phyloP scores from a whole-genome alignment of 2,888 invertebrate genomes.

The Brachyopa scutellaris region DNA sequence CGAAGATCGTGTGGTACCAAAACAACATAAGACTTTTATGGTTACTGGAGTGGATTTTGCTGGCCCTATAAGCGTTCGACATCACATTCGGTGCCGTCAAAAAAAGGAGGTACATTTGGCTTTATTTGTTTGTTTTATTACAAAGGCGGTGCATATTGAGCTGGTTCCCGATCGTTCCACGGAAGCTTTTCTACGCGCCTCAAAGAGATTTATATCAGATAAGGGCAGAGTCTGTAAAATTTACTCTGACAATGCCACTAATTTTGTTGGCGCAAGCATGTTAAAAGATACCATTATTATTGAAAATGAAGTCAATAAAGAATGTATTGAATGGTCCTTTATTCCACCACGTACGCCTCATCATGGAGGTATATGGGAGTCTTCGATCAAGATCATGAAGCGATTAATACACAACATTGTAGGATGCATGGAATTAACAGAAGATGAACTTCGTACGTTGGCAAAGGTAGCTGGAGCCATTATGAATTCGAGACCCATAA shows the following conservation, averaged over 20 bases:
- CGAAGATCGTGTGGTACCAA: constrained; percentile 41
- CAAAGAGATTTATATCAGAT: constrained; percentile 49
- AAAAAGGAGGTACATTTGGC: constrained; percentile 22
- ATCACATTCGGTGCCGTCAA: background rate
- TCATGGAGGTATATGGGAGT: background rate
- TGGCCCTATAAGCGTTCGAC: constrained; percentile 14
- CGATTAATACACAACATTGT: background rate
- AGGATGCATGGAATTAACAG: background rate
- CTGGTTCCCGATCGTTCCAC: constrained; percentile 41
- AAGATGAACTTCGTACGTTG: background rate
- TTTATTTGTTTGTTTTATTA: constrained; percentile 48
- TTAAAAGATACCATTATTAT: background rate
- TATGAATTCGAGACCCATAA: constrained; percentile 19
- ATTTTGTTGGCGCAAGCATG: constrained; percentile 3
- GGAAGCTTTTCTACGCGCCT: constrained; percentile 36
- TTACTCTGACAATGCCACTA: constrained; percentile 58
- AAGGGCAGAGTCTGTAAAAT: constrained; percentile 29
- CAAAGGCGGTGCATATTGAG: constrained; percentile 52
- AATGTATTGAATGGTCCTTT: background rate
- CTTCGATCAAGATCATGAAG: background rate
- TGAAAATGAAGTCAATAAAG: background rate
- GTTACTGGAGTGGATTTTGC: constrained; percentile 63
- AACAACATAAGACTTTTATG: constrained; percentile 30
- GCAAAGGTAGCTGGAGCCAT: constrained; percentile 10
- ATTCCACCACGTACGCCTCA: background rate